Evolutionary conservation across 2,888 invertebrate species (phyloP).

Genomic region (Pherbina coryleti): DNA sequence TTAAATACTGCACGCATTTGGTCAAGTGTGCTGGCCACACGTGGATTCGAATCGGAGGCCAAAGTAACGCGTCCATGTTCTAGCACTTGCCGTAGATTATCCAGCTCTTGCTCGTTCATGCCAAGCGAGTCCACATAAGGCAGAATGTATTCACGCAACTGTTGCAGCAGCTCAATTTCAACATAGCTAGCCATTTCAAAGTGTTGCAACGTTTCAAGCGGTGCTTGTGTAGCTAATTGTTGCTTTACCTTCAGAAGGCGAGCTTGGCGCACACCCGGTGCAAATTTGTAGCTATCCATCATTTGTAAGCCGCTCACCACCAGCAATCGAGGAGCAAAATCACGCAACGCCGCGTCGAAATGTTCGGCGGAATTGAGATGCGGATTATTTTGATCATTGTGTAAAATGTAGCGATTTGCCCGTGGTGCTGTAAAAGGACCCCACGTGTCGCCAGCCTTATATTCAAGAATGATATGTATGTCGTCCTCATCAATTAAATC

Average conservation of each 20-base stretch:
- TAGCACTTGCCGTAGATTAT: conserved; percentile 80
- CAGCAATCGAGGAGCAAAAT: conserved; percentile 79
- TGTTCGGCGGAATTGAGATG: conserved; percentile 79
- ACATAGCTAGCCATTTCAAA: conserved; percentile 91
- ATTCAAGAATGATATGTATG: conserved; percentile 84
- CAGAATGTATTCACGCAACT: conserved; percentile 77
- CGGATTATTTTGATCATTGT: conserved; percentile 86
- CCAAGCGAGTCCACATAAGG: conserved; percentile 85
- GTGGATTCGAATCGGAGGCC: conserved; percentile 83
- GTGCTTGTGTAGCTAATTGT: conserved; percentile 76
- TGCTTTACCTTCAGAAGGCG: conserved; percentile 76
- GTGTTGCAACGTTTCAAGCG: conserved; percentile 76
- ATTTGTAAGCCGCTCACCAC: conserved; percentile 88
- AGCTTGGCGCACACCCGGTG: conserved; percentile 74
- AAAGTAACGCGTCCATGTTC: conserved; percentile 79
- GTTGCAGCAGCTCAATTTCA: conserved; percentile 77
- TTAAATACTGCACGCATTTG: conserved; percentile 81
- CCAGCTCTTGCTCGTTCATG: conserved; percentile 90
- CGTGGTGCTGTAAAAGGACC: conserved; percentile 79
- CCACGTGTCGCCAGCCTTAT: conserved; percentile 83
- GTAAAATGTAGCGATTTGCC: conserved; percentile 87
- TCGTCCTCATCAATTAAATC: conserved; percentile 78
- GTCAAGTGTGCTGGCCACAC: conserved; percentile 83
- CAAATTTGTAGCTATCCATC: conserved; percentile 81
- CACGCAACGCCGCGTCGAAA: conserved; percentile 74